Base-by-base conservation (phyloP, 1,140 invertebrate genomes). In the Galleria mellonella region DNA sequence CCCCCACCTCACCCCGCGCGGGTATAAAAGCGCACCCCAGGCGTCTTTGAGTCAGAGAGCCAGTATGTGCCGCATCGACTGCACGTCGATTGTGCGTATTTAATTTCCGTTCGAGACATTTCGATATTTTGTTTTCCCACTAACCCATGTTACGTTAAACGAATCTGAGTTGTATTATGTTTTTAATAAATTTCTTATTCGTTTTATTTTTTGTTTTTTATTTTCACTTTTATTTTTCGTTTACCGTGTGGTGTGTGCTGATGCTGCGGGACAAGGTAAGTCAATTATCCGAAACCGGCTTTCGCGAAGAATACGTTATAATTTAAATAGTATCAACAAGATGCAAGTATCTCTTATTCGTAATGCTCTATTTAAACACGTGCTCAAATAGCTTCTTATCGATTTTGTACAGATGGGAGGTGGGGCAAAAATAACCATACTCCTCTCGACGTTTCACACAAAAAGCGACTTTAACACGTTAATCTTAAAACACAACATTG, bases 11-110 rank as follows among this genome's bases (percentile, higher is more conserved):
- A 29, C 62, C 62, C 52, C 56, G 46, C 55, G 53, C 49, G 52
- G 52, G 64, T 81, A 79, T 83, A 83, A 56, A 83, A 79, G 47
- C 62, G 49, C 60, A 31, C 64, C 60, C 70, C 59, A 33, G 51
- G 49, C 55, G 10, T 28, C 27, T 36, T 39, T 23, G 32, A 47
- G 9, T 37, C 73, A 83, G 76, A 81, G 79, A 51, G 73, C 79
- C 79, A 83, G 68, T 79, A 67, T 68, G 28, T 35, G 30, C 55
- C 43, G 63, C 9, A 28, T 32, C 32, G 57, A 47, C 44, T 41
- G 59, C 61, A 71, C 40, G 72, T 78, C 58, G 36, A 37, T 44
- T 6, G 17, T 23, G 17, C 45, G 41, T 38, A 67, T 65, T 55
- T 43, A 30, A 47, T 66, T 59, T 44, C 57, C 50, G 43, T 54